Evolutionary conservation across 2,113 vertebrate species (phyloP).

Genomic region (Odontesthes bonariensis): DNA sequence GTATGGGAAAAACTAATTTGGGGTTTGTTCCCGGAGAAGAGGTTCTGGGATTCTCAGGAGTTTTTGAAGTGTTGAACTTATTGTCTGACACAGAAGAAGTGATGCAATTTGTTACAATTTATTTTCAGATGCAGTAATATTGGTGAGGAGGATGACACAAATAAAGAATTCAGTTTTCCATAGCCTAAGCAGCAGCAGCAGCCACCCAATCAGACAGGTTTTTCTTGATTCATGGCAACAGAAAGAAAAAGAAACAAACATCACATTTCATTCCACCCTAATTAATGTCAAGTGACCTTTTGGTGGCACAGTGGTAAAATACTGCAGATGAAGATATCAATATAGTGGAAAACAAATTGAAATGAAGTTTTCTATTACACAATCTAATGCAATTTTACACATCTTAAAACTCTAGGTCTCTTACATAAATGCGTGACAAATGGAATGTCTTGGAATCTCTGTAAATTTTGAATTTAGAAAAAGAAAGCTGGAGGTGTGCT

Average conservation of each 20-base stretch:
- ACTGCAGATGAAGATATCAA: not conserved
- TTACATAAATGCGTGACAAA: too few species aligned
- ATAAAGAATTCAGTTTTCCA: slow-evolving; percentile 3
- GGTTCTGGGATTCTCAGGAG: too few species aligned
- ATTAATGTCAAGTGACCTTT: slow-evolving; percentile 7
- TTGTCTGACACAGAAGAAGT: too few species aligned
- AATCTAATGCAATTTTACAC: too few species aligned
- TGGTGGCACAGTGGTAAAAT: not conserved
- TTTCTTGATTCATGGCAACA: slow-evolving; percentile 24
- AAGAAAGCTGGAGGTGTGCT: not conserved
- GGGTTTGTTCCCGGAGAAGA: too few species aligned
- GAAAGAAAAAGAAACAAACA: slow-evolving; percentile 16
- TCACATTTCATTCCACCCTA: slow-evolving; percentile 4
- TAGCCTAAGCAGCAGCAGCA: not conserved
- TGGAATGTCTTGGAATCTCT: too few species aligned
- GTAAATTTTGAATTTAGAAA: not conserved
- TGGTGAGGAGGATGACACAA: slow-evolving; percentile 18
- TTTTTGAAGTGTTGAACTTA: too few species aligned
- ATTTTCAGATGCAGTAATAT: slow-evolving; percentile 8
- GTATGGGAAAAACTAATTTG: too few species aligned
- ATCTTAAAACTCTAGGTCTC: too few species aligned
- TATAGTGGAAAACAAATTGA: not conserved
- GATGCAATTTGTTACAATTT: not conserved
- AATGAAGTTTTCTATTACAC: too few species aligned
- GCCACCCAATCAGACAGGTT: not conserved